Conservation (phyloP, 2,888 invertebrate species). For the Eugnorisma glareosa region DNA sequence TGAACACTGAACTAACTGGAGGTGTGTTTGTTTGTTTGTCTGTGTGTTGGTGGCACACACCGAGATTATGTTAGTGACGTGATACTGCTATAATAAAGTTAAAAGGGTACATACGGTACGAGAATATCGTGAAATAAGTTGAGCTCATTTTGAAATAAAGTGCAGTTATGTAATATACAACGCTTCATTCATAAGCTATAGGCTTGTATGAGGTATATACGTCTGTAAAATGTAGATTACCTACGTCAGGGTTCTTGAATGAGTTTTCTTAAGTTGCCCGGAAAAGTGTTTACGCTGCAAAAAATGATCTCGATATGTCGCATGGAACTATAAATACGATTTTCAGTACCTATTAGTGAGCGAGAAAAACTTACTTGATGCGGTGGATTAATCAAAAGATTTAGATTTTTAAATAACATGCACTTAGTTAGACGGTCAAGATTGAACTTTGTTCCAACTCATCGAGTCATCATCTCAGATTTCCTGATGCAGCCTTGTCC, state of each 20-base stretch:
- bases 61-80: conserved; percentile 1
- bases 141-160: not conserved
- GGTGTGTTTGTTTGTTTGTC: not conserved
- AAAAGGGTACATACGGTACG: not conserved
- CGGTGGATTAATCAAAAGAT: not conserved
- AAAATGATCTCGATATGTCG: not conserved
- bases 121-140: not conserved
- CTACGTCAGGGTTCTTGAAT: not conserved
- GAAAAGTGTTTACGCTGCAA: not conserved
- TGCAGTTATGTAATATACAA: not conserved
- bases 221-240: not conserved
- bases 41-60: not conserved
- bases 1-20: conserved; percentile 22
- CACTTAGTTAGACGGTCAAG: not conserved
- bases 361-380: not conserved
- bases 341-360: not conserved
- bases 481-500: not conserved
- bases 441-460: not conserved
- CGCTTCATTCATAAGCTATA: not conserved
- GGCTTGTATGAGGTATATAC: not conserved
- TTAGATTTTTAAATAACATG: not conserved
- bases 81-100: conserved; percentile 11
- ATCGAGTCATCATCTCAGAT: not conserved
- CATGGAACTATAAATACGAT: not conserved
- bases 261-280: not conserved